Evolutionary conservation across 2,888 invertebrate species (phyloP), one percentile per base, ranked within the genome.

Genomic region (Ophion ventricosus): DNA sequence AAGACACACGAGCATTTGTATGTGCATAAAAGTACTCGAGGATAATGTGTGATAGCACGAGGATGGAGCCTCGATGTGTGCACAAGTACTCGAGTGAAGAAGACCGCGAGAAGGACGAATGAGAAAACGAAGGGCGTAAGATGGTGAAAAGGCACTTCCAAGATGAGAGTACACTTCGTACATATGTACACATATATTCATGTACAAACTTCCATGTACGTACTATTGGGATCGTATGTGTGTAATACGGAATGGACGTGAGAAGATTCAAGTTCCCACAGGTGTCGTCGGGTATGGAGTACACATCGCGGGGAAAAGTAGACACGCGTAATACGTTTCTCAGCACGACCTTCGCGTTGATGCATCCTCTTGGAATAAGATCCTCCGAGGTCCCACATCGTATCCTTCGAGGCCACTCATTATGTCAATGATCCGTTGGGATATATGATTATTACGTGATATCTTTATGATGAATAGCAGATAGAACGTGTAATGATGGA

Each of bases 221-320:
- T 85, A 81, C 83, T 63, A 80, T 63, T 81, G 83, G 87, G 83
- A 84, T 84, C 67, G 86, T 80, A 67, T 72, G 80, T 80, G 76
- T 67, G 84, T 76, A 80, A 82, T 72, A 78, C 82, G 82, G 84
- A 86, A 67, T 73, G 80, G 87, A 91, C 90, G 92, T 92, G 90
- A 92, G 92, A 92, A 92, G 91, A 84, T 89, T 88, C 76, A 87
- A 84, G 91, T 92, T 92, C 92, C 92, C 92, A 92, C 92, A 92
- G 90, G 90, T 89, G 88, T 88, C 89, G 89, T 87, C 85, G 59
- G 73, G 82, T 66, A 70, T 54, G 61, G 63, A 61, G 54, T 20
- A 79, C 67, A 73, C 78, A 67, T 49, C 81, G 73, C 79, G 83
- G 87, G 87, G 85, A 63, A 72, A 73, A 56, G 79, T 54, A 70